phyloP scores from a whole-genome alignment of 2,797 vertebrate genomes.

The Delichon dasypus region DNA sequence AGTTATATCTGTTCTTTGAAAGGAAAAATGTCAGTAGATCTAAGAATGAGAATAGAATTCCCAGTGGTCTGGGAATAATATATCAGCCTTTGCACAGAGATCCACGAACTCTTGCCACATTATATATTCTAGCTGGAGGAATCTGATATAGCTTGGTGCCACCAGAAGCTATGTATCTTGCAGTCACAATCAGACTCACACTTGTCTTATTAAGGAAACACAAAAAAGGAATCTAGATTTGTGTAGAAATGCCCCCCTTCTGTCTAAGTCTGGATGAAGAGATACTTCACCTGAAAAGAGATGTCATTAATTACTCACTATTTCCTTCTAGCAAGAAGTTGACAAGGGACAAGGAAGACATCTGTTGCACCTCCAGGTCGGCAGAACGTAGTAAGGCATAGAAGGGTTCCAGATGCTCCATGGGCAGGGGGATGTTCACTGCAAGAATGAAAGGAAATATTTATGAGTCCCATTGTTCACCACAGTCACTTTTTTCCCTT shows the following conservation, averaged over 20 bases:
- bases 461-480: background rate
- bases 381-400: constrained; percentile 75
- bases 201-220: background rate
- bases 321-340: constrained; percentile 80
- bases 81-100: background rate
- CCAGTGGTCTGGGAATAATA: background rate
- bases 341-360: constrained; percentile 76
- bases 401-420: constrained; percentile 76
- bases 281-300: background rate
- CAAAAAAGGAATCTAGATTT: background rate
- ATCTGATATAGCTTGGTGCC: background rate
- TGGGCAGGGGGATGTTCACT: constrained; percentile 75
- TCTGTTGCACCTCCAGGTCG: constrained; percentile 81
- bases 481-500: background rate
- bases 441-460: constrained; percentile 16
- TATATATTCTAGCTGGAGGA: background rate
- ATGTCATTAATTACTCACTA: constrained; percentile 66
- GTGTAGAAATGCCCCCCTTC: background rate
- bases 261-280: background rate
- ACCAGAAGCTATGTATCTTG: background rate
- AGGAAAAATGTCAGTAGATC: background rate
- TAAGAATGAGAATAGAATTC: background rate
- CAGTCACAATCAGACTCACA: background rate
- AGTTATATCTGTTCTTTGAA: background rate
- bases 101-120: background rate